phyloP scores from a whole-genome alignment of 30 jellyfish, hydroid and myxozoan species.

The Catostylus mosaicus region DNA sequence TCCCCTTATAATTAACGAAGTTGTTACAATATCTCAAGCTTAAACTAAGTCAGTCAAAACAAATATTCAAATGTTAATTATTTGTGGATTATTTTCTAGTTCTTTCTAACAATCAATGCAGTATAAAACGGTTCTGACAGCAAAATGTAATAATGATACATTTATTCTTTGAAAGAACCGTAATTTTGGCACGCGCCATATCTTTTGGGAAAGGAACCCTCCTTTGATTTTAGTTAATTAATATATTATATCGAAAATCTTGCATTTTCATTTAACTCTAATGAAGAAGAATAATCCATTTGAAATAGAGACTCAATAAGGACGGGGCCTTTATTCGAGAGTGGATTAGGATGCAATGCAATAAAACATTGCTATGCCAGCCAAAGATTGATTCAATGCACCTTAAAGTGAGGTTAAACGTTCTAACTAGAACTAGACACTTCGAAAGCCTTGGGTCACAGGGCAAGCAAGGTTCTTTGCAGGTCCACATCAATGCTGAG shows the following conservation, averaged over 20 bases:
- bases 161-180: background rate
- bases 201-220: background rate
- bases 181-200: slow-evolving; percentile 12
- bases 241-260: background rate
- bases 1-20: too few relatives aligned
- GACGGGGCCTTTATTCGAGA: too few relatives aligned
- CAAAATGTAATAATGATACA: background rate
- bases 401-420: too few relatives aligned
- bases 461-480: too few relatives aligned
- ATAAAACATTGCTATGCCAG: too few relatives aligned
- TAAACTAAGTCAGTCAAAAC: background rate
- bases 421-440: too few relatives aligned
- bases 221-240: background rate
- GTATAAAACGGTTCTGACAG: background rate
- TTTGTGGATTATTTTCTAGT: background rate
- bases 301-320: too few relatives aligned
- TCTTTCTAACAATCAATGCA: background rate
- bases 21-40: too few relatives aligned
- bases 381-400: too few relatives aligned
- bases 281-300: background rate
- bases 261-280: background rate
- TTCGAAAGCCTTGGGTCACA: too few relatives aligned
- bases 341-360: too few relatives aligned
- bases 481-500: too few relatives aligned
- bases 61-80: background rate